phyloP scores from a whole-genome alignment of 2,888 invertebrate species.

The Standfussiana lucernea region DNA sequence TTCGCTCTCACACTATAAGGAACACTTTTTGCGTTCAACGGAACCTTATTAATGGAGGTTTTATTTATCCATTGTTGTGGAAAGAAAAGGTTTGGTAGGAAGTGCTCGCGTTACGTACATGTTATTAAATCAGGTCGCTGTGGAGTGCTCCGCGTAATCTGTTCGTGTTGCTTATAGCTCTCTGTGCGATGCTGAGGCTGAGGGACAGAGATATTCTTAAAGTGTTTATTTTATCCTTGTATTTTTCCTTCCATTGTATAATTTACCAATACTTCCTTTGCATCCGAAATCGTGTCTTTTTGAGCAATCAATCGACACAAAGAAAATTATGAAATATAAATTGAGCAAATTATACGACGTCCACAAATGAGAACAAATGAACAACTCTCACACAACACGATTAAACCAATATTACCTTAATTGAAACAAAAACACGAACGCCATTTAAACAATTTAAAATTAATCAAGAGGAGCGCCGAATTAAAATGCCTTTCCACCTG shows the following conservation, averaged over 20 bases:
- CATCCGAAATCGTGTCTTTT: background rate
- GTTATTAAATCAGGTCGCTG: conserved; percentile 45
- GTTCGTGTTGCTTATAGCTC: conserved; percentile 1
- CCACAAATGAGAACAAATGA: background rate
- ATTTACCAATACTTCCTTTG: background rate
- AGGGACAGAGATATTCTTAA: background rate
- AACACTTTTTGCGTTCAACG: conserved; percentile 55
- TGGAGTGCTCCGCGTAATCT: conserved; percentile 16
- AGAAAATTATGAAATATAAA: background rate
- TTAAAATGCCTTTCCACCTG: conserved; percentile 46
- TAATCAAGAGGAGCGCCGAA: conserved; percentile 17
- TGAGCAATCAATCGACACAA: conserved; percentile 14
- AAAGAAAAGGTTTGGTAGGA: conserved; percentile 44
- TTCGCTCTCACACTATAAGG: conserved; percentile 28
- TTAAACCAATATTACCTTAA: conserved; percentile 46
- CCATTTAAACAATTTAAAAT: conserved; percentile 33
- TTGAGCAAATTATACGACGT: background rate
- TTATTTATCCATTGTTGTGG: conserved; percentile 64
- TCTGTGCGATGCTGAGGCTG: background rate
- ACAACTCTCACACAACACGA: conserved; percentile 14
- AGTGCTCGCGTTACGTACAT: conserved; percentile 22
- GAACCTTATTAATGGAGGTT: conserved; percentile 60
- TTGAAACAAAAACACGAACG: conserved; percentile 41
- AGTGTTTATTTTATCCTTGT: background rate
- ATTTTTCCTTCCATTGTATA: background rate